Evolutionary conservation across 2,888 invertebrate genomes (phyloP), one percentile per base, ranked within the genome.

Genomic region (Meloe dianella): DNA sequence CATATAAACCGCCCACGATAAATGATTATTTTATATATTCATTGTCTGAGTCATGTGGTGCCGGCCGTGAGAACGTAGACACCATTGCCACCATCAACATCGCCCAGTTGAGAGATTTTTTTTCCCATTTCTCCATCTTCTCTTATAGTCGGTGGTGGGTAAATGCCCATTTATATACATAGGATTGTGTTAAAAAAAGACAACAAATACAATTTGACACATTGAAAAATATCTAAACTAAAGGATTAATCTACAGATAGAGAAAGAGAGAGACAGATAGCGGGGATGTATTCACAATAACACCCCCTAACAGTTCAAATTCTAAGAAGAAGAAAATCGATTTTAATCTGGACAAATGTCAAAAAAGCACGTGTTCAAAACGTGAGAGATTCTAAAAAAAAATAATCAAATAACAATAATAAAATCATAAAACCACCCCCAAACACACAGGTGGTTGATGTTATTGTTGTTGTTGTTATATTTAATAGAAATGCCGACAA

Each of bases 11-110:
- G 75, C 77, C 74, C 75, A 74, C 74, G 74, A 72, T 74, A 75
- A 75, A 75, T 75, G 76, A 75, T 75, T 75, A 73, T 76, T 74
- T 75, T 74, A 74, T 74, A 75, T 75, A 76, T 74, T 73, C 74
- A 77, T 74, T 74, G 74, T 74, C 74, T 74, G 74, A 74, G 71
- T 74, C 74, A 74, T 74, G 74, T 74, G 74, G 74, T 72, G 74
- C 71, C 76, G 73, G 75, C 73, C 77, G 77, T 77, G 77, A 77
- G 77, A 77, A 77, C 74, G 70, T 66, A 73, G 73, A 73, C 75
- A 71, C 74, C 68, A 66, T 68, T 54, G 66, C 58, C 32, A 63
- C 58, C 61, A 66, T 61, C 10, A 12, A 35, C 14, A 12, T 35
- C 35, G 35, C 35, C 35, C 35, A 35, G 30, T 30, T 30, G 30